These are phyloP conservation scores for Zaprionus kolodkinae DNA, from an alignment of 1,140 invertebrate genomes.

Conservation along the genomic window DNA sequence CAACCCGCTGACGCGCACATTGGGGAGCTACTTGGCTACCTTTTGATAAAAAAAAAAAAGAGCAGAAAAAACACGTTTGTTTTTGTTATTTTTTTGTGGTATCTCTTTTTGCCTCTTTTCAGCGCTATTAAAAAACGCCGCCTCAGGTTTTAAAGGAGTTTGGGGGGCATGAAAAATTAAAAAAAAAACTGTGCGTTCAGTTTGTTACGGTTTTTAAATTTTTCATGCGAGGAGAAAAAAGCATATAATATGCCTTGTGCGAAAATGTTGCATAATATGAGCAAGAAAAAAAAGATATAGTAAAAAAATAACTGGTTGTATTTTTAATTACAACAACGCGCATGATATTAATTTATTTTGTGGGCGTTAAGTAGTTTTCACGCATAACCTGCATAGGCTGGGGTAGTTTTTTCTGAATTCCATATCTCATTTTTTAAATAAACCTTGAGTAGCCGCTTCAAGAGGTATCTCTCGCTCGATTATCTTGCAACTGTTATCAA, in stretches of 20 bases:
- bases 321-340: conserved; percentile 67
- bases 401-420: background rate
- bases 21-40: conserved; percentile 33
- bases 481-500: background rate
- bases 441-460: background rate
- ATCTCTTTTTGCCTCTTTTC: conserved; percentile 22
- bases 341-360: conserved; percentile 24
- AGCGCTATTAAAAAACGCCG: conserved; percentile 40
- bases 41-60: conserved; percentile 20
- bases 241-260: background rate
- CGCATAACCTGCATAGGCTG: background rate
- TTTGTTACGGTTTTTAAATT: conserved; percentile 51
- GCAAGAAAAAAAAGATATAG: conserved; percentile 23
- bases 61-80: conserved; percentile 23
- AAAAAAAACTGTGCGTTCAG: conserved; percentile 33
- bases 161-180: conserved; percentile 14
- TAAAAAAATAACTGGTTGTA: conserved; percentile 44
- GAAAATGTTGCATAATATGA: conserved; percentile 62
- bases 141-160: background rate
- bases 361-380: conserved; percentile 48
- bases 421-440: background rate
- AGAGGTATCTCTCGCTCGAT: background rate
- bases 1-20: conserved; percentile 20
- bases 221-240: conserved; percentile 28
- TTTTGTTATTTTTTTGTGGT: conserved; percentile 15